Evolutionary conservation across 2,888 invertebrate species (phyloP).

Genomic region (Sisyra terminalis): DNA sequence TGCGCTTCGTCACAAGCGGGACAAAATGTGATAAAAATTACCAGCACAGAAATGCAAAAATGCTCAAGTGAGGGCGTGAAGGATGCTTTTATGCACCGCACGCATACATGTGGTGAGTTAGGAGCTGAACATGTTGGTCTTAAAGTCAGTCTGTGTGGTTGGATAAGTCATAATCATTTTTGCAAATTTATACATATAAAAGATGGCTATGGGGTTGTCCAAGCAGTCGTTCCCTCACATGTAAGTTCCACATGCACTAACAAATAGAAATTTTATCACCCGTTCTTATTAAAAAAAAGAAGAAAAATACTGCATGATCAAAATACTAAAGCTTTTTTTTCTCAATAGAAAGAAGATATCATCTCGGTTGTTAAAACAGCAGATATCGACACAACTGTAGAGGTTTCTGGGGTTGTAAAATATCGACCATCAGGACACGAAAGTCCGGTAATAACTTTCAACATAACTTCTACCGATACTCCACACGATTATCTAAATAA

Average conservation of each 20-base stretch:
- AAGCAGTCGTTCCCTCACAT: constrained; percentile 28
- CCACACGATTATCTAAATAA: no score
- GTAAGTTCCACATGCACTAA: constrained; percentile 9
- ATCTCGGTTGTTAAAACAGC: constrained; percentile 14
- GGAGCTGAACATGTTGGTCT: constrained; percentile 46
- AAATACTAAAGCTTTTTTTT: background rate
- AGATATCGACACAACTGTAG: constrained; percentile 18
- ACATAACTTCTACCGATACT: no score
- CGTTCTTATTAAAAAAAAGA: background rate
- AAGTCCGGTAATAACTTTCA: constrained; percentile 12
- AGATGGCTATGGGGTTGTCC: constrained; percentile 78
- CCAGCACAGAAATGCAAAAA: constrained; percentile 2
- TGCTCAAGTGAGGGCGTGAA: background rate
- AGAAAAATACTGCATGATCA: background rate
- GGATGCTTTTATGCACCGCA: constrained; percentile 30
- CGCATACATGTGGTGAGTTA: constrained; percentile 82
- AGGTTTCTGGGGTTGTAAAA: constrained; percentile 25
- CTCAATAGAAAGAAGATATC: constrained; percentile 27
- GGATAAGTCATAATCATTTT: constrained; percentile 76
- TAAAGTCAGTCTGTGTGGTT: constrained; percentile 70
- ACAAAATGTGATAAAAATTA: constrained; percentile 3
- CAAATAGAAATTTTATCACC: background rate
- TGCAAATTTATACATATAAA: constrained; percentile 65
- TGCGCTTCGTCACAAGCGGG: background rate
- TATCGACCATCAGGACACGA: constrained; percentile 20